A percentile compares a stretch with the other conserved stretches of the same genome.
phyloP scores from a whole-genome alignment of 2,113 vertebrate genomes.

The Chitala chitala region DNA sequence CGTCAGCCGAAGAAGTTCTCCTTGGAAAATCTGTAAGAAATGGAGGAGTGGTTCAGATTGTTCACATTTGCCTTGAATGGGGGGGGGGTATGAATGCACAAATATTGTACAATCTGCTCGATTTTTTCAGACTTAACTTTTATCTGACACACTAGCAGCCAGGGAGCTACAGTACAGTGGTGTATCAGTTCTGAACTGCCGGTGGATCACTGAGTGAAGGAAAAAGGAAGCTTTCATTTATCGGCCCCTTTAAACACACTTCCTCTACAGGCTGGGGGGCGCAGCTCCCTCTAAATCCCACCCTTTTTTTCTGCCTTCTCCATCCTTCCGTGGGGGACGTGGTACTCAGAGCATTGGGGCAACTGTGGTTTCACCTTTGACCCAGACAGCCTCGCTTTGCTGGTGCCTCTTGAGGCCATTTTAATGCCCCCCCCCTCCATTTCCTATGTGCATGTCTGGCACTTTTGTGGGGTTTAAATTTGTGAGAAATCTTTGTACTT shows the following conservation, averaged over 20 bases:
- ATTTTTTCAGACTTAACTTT: too few species aligned
- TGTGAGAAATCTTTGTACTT: neutral
- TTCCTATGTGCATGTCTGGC: conserved; percentile 47
- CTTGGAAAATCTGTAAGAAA: neutral
- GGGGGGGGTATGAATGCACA: too few species aligned
- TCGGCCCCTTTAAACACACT: conserved; percentile 11
- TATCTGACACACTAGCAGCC: too few species aligned
- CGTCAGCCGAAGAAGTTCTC: neutral
- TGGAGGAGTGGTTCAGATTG: too few species aligned
- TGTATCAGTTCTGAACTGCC: too few species aligned
- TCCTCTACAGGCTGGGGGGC: conserved; percentile 13
- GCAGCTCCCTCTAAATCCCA: neutral
- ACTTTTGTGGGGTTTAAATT: neutral
- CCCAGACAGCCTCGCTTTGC: conserved; percentile 46
- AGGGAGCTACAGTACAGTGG: too few species aligned
- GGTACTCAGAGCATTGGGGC: conserved; percentile 47
- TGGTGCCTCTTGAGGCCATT: conserved; percentile 51
- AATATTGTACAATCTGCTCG: too few species aligned
- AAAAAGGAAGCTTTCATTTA: conserved; percentile 27
- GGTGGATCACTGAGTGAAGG: too few species aligned
- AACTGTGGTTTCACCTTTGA: conserved; percentile 54
- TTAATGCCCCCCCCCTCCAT: conserved; percentile 53
- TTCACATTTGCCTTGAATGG: too few species aligned
- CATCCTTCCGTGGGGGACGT: conserved; percentile 3
- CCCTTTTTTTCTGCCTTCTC: neutral